Base-by-base conservation (phyloP, 2,797 vertebrate genomes). In the Ceryle rudis region DNA sequence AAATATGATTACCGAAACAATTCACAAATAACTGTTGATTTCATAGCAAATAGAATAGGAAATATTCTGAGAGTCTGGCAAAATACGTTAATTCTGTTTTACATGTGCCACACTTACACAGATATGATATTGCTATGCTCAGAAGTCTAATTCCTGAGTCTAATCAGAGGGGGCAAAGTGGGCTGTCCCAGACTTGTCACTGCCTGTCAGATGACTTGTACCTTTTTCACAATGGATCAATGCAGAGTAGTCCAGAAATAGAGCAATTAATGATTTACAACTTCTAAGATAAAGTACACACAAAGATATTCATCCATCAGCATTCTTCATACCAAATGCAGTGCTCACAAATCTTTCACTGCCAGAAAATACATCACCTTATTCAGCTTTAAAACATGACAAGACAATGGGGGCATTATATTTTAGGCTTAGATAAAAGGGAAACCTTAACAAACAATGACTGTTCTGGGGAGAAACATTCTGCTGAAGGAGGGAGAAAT, bases 41-140 rank as follows among this genome's bases (percentile, higher is more conserved):
- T 72, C 14, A 33, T 52, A 75, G 54, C 26, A 72, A 65, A 41
- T 41, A 41, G 41, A 41, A 41, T 15, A 41, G 21, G 22, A 91
- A 74, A 46, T 9, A 23, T 20, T 35, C 14, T 57, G n/a, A n/a
- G 72, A n/a, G 23, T 46, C 25, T 39, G 23, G 31, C 1, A 8
- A 71, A 75, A 17, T 17, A 5, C 5, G 4, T 5, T 67, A 1
- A 10, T 72, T 52, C 46, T 70, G 23, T n/a, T 79, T 73, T 46
- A 28, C 14, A 9, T 5, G 19, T 1, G 9, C 17, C 12, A 10
- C 21, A 51, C 26, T 58, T 9, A 37, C 81, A 46, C 21, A 93
- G 54, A 7, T 22, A 4, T 1, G 13, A 22, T 16, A 35, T 1
- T 33, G 26, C 28, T n/a, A 5, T 0, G 0, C 46, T 67, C 37